Evolutionary conservation across 1,140 invertebrate species (phyloP).

Genomic region (Cotesia glomerata): DNA sequence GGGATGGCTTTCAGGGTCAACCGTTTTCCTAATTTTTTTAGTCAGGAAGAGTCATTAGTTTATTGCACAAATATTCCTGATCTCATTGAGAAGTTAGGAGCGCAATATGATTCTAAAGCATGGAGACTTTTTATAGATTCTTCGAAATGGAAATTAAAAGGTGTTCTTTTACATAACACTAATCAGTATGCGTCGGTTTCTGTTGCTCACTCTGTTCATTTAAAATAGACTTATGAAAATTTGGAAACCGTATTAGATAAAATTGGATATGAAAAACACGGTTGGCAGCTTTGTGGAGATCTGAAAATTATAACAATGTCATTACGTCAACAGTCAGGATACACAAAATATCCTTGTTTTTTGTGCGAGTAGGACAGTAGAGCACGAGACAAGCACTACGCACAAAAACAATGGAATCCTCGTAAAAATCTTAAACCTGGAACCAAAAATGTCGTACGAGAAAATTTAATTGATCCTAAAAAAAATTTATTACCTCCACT

Average conservation of each 20-base stretch:
- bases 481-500: constrained; percentile 36
- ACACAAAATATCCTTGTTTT: constrained; percentile 41
- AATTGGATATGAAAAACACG: constrained; percentile 7
- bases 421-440: constrained; percentile 32
- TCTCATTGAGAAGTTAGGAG: constrained; percentile 12
- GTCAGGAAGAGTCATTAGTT: constrained; percentile 21
- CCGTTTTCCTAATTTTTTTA: no score
- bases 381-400: constrained; percentile 36
- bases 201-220: constrained; percentile 33
- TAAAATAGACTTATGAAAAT: constrained; percentile 39
- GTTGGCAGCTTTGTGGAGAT: constrained; percentile 19
- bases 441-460: constrained; percentile 40
- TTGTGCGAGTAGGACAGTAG: constrained; percentile 47
- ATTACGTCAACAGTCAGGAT: not conserved
- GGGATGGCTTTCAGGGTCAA: no score
- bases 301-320: constrained; percentile 8
- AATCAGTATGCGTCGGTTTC: constrained; percentile 38
- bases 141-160: constrained; percentile 36
- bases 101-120: constrained; percentile 18
- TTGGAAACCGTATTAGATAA: constrained; percentile 2
- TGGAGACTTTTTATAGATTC: constrained; percentile 44
- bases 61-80: constrained; percentile 27
- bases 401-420: constrained; percentile 31
- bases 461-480: constrained; percentile 34
- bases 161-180: constrained; percentile 39